Conservation (phyloP, 1,140 invertebrate genomes). For the Eubasilissa regina region DNA sequence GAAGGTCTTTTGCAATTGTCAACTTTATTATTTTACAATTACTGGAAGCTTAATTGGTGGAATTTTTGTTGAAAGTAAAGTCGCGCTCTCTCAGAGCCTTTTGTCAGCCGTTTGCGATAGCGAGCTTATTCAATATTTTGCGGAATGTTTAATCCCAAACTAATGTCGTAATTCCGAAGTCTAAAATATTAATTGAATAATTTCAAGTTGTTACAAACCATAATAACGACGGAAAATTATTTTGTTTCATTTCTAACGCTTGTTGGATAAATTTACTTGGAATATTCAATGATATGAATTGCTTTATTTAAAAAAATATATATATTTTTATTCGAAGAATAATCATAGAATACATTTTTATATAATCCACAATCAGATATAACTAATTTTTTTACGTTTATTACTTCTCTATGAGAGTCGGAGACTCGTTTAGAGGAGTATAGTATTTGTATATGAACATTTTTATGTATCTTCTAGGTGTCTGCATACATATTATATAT, state of each 20-base stretch:
- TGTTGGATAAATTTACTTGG: too few species aligned
- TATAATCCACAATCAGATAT: too few species aligned
- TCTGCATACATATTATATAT: too few species aligned
- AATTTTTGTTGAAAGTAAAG: constrained; percentile 25
- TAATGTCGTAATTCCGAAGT: constrained; percentile 36
- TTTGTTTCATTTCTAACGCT: background rate
- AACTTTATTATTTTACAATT: constrained; percentile 50
- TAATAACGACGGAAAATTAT: background rate
- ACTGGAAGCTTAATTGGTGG: constrained; percentile 36
- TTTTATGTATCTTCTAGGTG: too few species aligned
- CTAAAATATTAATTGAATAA: constrained; percentile 32
- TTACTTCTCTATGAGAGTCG: too few species aligned
- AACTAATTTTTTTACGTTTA: too few species aligned
- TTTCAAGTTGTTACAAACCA: constrained; percentile 3
- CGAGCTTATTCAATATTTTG: constrained; percentile 31
- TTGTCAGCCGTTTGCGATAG: background rate
- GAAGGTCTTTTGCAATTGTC: constrained; percentile 43
- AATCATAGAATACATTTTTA: too few species aligned
- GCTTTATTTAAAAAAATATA: too few species aligned
- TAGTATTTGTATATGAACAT: too few species aligned
- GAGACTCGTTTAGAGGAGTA: too few species aligned
- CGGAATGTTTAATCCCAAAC: constrained; percentile 35
- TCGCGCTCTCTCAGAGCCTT: constrained; percentile 6
- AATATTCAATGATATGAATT: too few species aligned
- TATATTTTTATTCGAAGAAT: too few species aligned